A percentile compares a stretch with the other conserved stretches of the same genome.
Evolutionary conservation across 1,140 invertebrate genomes (phyloP).

Genomic region (Ladona fulva): DNA sequence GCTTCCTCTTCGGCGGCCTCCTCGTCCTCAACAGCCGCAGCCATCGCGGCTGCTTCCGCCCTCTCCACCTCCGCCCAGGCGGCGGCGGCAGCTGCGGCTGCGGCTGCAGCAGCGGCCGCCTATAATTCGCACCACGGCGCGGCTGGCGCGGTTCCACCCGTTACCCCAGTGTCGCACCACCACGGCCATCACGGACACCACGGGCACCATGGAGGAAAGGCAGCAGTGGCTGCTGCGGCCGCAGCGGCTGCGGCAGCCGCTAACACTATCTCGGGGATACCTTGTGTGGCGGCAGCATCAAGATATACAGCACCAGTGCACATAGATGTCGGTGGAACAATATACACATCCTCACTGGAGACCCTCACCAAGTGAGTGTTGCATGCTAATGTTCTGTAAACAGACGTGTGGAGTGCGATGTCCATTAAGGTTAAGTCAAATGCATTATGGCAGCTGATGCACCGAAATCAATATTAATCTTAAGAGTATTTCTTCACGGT

Average conservation of each 20-base stretch:
- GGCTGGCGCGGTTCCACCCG: background rate
- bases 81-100: slow-evolving; percentile 80
- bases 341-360: slow-evolving; percentile 92
- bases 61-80: slow-evolving; percentile 76
- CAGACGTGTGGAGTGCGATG: no score
- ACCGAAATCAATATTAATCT: no score
- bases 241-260: slow-evolving; percentile 36
- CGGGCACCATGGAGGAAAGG: background rate
- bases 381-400: no score
- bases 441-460: no score
- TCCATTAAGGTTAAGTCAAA: no score
- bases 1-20: background rate
- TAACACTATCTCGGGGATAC: slow-evolving; percentile 72
- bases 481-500: no score
- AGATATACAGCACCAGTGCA: slow-evolving; percentile 91
- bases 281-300: slow-evolving; percentile 83
- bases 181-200: slow-evolving; percentile 20
- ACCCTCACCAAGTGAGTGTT: slow-evolving; percentile 87
- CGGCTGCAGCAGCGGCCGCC: slow-evolving; percentile 80
- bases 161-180: slow-evolving; percentile 16
- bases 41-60: slow-evolving; percentile 35
- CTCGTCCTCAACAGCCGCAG: slow-evolving; percentile 28
- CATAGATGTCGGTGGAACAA: slow-evolving; percentile 93
- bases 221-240: slow-evolving; percentile 27
- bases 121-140: background rate